A percentile compares a stretch with the other conserved stretches of the same genome.
Evolutionary conservation across 2,888 invertebrate species (phyloP).

Genomic region (Linnaemya tessellans): DNA sequence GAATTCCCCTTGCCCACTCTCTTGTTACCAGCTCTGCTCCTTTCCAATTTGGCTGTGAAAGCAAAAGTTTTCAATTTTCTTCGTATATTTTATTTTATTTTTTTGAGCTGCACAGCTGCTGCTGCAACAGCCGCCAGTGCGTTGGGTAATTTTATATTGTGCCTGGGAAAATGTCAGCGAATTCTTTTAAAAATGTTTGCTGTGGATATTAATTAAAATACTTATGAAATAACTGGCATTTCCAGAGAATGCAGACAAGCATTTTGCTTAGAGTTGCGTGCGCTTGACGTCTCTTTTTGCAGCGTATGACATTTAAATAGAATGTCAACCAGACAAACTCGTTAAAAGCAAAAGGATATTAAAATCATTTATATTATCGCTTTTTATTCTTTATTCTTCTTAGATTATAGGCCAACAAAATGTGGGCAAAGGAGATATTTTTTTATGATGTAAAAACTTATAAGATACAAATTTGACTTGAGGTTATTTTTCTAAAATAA

Average conservation of each 20-base stretch:
- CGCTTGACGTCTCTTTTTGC: conserved; percentile 11
- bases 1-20: background rate
- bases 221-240: conserved; percentile 32
- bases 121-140: background rate
- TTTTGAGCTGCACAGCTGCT: background rate
- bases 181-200: conserved; percentile 16
- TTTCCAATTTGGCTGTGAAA: background rate
- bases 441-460: background rate
- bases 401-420: no score
- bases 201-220: conserved; percentile 65
- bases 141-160: background rate
- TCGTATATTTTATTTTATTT: background rate
- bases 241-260: background rate
- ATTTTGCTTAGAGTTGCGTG: conserved; percentile 14
- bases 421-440: background rate
- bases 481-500: no score
- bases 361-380: background rate
- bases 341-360: background rate
- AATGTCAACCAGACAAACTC: background rate
- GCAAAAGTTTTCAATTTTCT: conserved; percentile 15
- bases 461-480: no score
- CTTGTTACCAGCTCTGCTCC: background rate
- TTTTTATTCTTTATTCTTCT: background rate
- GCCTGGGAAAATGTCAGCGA: conserved; percentile 45
- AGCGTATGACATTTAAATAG: conserved; percentile 16